These are phyloP conservation scores for Lepas anatifera DNA, from an alignment of 2,888 invertebrate species.

Conservation along the genomic window DNA sequence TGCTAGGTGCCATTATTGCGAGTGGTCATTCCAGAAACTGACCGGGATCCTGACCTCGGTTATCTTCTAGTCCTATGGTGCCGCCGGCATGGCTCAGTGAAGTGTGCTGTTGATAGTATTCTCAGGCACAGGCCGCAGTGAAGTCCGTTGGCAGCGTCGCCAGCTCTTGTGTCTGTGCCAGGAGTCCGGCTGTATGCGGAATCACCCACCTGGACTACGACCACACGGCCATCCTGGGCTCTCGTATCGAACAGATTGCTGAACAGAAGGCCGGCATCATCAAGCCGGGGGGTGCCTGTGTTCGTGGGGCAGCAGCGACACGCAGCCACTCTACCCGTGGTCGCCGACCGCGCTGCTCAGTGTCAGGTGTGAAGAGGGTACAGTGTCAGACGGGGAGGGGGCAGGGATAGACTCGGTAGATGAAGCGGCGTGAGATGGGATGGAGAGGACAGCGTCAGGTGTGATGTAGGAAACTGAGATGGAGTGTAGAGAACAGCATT, in stretches of 20 bases:
- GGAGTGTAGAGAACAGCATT: too few species aligned
- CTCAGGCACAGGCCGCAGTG: not conserved
- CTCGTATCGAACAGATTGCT: conserved; percentile 74
- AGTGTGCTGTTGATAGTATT: too few species aligned
- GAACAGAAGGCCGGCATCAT: conserved; percentile 93
- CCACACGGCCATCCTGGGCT: conserved; percentile 71
- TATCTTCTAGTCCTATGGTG: not conserved
- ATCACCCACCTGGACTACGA: conserved; percentile 84
- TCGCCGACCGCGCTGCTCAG: conserved; percentile 49
- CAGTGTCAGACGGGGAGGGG: too few species aligned
- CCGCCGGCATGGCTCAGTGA: too few species aligned
- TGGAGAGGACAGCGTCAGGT: too few species aligned
- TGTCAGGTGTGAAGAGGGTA: too few species aligned
- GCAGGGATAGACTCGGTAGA: too few species aligned
- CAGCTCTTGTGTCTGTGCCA: conserved; percentile 39
- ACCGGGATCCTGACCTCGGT: not conserved
- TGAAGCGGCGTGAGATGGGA: too few species aligned
- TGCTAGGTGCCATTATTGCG: too few species aligned
- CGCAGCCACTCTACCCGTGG: conserved; percentile 48
- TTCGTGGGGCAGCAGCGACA: conserved; percentile 55
- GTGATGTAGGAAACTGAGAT: too few species aligned
- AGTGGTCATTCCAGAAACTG: too few species aligned
- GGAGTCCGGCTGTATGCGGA: conserved; percentile 72
- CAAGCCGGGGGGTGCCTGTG: conserved; percentile 55
- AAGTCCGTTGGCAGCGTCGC: not conserved